phyloP scores from a whole-genome alignment of 2,888 invertebrate species.

The Coenonympha arcania region DNA sequence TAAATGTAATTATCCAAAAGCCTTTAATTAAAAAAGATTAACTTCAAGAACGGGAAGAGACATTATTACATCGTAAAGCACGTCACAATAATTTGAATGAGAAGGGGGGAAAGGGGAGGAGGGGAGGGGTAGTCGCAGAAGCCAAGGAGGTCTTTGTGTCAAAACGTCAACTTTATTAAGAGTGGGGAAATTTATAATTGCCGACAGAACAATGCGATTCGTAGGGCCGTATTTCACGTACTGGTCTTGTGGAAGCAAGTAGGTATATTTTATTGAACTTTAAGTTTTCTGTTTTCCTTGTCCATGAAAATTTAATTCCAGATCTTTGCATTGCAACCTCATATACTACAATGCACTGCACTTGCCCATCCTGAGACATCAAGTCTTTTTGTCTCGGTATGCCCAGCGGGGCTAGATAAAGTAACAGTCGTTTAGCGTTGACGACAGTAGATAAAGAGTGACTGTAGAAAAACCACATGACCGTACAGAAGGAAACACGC shows the following conservation, averaged over 20 bases:
- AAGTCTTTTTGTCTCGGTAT: too few species aligned
- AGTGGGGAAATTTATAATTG: conserved; percentile 29
- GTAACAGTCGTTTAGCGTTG: too few species aligned
- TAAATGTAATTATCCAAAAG: neutral
- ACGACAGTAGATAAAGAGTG: too few species aligned
- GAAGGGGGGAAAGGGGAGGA: neutral
- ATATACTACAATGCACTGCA: too few species aligned
- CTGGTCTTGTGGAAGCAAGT: neutral
- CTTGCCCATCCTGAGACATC: too few species aligned
- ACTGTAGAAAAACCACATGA: too few species aligned
- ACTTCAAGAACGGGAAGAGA: conserved; percentile 8
- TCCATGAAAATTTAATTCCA: too few species aligned
- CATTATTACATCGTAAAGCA: conserved; percentile 14
- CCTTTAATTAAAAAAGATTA: conserved; percentile 11
- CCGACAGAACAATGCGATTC: conserved; percentile 28
- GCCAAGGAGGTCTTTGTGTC: conserved; percentile 26
- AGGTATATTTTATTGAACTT: too few species aligned
- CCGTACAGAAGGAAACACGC: too few species aligned
- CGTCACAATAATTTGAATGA: conserved; percentile 17
- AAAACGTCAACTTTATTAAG: conserved; percentile 29
- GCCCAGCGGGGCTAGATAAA: too few species aligned
- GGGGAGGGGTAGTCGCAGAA: neutral
- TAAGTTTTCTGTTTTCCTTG: too few species aligned
- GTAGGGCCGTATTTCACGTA: neutral
- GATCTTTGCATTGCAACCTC: too few species aligned